These are phyloP conservation scores for Eulithis testata DNA, from an alignment of 2,888 invertebrate species.

Conservation along the genomic window DNA sequence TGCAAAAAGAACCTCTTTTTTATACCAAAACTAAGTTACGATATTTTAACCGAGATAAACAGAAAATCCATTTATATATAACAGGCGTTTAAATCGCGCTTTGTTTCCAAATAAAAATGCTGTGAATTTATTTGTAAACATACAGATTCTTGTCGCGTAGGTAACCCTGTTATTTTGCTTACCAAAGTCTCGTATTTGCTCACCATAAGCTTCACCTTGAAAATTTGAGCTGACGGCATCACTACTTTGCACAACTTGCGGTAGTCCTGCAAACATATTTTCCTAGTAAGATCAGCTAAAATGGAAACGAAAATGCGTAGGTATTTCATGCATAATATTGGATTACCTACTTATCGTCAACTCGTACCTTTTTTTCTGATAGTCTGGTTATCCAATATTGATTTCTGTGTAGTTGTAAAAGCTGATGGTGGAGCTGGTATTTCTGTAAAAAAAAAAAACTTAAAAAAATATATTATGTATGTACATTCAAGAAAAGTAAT, in stretches of 20 bases:
- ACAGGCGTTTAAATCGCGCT: no score
- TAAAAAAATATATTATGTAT: no score
- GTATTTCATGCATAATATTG: no score
- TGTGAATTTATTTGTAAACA: not conserved
- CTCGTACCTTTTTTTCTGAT: constrained; percentile 73
- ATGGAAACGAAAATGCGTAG: no score
- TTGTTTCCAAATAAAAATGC: no score
- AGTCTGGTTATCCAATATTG: constrained; percentile 75
- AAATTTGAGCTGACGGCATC: constrained; percentile 79
- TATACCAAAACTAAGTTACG: no score
- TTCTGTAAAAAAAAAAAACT: constrained; percentile 86
- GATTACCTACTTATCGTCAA: no score
- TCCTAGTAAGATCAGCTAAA: no score
- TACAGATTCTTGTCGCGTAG: not conserved
- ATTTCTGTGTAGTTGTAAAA: constrained; percentile 84
- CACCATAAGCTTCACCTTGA: constrained; percentile 76
- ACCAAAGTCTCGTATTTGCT: constrained; percentile 78
- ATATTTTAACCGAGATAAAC: no score
- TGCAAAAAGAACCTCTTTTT: no score
- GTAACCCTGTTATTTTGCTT: constrained; percentile 38
- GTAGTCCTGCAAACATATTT: constrained; percentile 59
- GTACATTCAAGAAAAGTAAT: not conserved
- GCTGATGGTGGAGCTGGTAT: constrained; percentile 93
- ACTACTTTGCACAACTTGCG: constrained; percentile 64
- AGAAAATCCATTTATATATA: no score